Percentiles rank a stretch among this genome's conserved stretches.
Evolutionary conservation across 1,140 invertebrate genomes (phyloP).

Genomic region (Drosophila ogumai): DNA sequence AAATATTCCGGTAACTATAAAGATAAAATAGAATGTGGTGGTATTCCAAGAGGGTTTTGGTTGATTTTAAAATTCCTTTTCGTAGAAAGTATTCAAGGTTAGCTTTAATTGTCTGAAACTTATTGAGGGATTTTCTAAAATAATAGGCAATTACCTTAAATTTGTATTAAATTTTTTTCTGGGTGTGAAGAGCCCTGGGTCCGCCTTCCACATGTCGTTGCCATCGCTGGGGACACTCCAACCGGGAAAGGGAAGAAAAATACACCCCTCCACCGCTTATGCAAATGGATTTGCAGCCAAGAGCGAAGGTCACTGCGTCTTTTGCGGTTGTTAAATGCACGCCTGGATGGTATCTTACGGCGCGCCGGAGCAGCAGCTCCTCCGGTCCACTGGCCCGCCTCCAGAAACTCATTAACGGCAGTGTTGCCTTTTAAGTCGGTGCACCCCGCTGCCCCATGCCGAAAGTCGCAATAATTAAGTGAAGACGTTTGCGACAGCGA

Average conservation of each 20-base stretch:
- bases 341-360: conserved; percentile 25
- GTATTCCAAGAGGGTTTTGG: too few species aligned
- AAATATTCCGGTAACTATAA: too few species aligned
- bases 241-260: background rate
- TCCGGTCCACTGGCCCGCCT: conserved; percentile 25
- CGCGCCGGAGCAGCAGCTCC: background rate
- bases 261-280: conserved; percentile 52
- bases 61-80: background rate
- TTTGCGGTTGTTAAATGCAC: conserved; percentile 68
- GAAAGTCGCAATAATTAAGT: conserved; percentile 41
- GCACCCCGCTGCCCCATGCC: conserved; percentile 1
- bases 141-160: background rate
- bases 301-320: conserved; percentile 73
- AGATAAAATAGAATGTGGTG: too few species aligned
- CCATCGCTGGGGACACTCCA: conserved; percentile 17
- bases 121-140: background rate
- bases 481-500: conserved; percentile 36
- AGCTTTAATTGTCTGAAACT: background rate
- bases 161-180: background rate
- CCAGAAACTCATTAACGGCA: conserved; percentile 73
- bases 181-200: background rate
- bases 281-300: conserved; percentile 78
- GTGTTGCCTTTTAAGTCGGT: conserved; percentile 63
- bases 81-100: background rate
- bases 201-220: conserved; percentile 38